Conservation (phyloP, 2,888 invertebrate species). For the Drosophila seclusa region DNA sequence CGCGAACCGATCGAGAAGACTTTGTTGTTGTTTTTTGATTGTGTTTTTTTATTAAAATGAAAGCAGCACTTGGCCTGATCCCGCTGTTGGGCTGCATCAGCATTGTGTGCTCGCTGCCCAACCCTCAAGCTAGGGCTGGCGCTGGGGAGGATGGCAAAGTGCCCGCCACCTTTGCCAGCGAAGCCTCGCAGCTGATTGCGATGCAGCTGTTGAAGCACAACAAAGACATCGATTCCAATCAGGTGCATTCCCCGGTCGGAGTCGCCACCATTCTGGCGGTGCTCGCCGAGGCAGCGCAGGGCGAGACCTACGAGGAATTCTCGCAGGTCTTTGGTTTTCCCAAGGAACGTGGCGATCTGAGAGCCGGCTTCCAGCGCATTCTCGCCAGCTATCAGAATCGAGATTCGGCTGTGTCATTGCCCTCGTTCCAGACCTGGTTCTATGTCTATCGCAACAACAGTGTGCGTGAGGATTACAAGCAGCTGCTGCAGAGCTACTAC, state of each 20-base stretch:
- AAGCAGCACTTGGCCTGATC: slow-evolving; percentile 50
- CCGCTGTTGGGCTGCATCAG: slow-evolving; percentile 41
- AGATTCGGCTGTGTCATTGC: slow-evolving; percentile 77
- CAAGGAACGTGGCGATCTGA: slow-evolving; percentile 83
- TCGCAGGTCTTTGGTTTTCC: slow-evolving; percentile 87
- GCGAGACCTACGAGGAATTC: slow-evolving; percentile 87
- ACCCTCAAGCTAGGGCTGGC: slow-evolving; percentile 19
- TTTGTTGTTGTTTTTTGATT: slow-evolving; percentile 5
- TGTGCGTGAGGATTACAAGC: slow-evolving; percentile 87
- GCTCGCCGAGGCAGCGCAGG: slow-evolving; percentile 88
- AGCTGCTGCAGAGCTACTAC: slow-evolving; percentile 87
- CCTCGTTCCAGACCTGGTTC: slow-evolving; percentile 88
- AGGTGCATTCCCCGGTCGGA: slow-evolving; percentile 88
- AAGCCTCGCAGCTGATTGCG: slow-evolving; percentile 82
- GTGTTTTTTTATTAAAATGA: slow-evolving; percentile 45
- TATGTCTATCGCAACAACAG: slow-evolving; percentile 89
- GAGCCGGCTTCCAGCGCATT: slow-evolving; percentile 76
- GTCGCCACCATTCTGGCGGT: slow-evolving; percentile 88
- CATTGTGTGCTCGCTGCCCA: slow-evolving; percentile 41
- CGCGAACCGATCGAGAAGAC: slow-evolving; percentile 42
- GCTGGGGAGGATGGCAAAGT: slow-evolving; percentile 24
- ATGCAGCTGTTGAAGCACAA: slow-evolving; percentile 82
- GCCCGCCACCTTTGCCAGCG: slow-evolving; percentile 73
- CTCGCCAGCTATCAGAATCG: slow-evolving; percentile 75
- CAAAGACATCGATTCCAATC: slow-evolving; percentile 85